These are phyloP conservation scores for Passerculus sandwichensis DNA, from an alignment of 2,797 vertebrate species.

Conservation along the genomic window DNA sequence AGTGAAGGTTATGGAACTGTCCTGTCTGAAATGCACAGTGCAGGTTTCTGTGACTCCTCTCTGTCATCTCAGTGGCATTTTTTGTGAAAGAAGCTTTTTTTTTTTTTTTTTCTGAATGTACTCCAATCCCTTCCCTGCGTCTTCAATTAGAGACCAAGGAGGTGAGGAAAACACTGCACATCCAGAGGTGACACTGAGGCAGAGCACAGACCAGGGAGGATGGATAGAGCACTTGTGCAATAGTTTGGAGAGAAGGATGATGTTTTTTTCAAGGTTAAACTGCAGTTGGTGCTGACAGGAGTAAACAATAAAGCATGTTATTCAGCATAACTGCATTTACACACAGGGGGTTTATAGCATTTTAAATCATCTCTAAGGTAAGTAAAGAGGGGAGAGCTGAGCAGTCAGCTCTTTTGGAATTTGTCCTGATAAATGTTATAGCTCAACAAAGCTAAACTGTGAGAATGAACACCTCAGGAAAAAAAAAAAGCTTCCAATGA, in stretches of 20 bases:
- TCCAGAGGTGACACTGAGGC: background rate
- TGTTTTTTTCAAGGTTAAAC: background rate
- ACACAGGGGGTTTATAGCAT: background rate
- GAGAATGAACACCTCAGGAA: background rate
- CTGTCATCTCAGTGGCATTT: background rate
- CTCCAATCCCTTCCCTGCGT: background rate
- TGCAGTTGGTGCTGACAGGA: background rate
- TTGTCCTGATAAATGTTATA: background rate
- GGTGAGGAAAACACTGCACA: background rate
- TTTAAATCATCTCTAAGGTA: constrained; percentile 5
- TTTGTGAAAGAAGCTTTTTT: background rate
- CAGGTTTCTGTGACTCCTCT: background rate
- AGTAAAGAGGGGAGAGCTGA: background rate
- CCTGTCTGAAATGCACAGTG: background rate
- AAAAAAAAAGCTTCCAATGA: background rate
- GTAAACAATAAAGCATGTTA: background rate
- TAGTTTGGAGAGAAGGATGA: background rate
- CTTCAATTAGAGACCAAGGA: background rate
- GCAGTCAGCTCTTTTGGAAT: background rate
- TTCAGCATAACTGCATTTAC: background rate
- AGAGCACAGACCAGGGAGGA: background rate
- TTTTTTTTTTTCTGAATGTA: background rate
- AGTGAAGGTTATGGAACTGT: background rate
- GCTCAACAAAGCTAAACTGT: background rate
- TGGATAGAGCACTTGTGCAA: background rate